Evolutionary conservation across 2,797 vertebrate genomes (phyloP).

Genomic region (Thunnus albacares): DNA sequence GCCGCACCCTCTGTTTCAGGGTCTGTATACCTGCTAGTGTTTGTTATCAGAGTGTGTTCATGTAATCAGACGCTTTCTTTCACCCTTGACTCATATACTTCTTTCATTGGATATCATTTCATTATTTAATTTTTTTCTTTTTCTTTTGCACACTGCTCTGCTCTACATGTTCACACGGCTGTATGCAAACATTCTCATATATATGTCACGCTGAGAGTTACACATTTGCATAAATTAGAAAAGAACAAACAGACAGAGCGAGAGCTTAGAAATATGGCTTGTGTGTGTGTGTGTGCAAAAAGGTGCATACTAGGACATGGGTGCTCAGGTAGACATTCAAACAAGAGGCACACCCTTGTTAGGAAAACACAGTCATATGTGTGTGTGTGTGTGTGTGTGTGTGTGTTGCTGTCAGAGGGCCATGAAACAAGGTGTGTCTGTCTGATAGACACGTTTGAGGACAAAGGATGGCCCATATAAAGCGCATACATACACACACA

Average conservation of each 20-base stretch:
- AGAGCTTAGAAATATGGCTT: slow-evolving; percentile 15
- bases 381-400: slow-evolving; percentile 15
- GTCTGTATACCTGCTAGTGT: slow-evolving; percentile 69
- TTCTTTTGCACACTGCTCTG: background rate
- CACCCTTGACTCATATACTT: background rate
- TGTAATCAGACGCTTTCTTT: slow-evolving; percentile 38
- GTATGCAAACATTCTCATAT: slow-evolving; percentile 41
- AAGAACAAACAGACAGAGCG: background rate
- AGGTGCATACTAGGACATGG: slow-evolving; percentile 3
- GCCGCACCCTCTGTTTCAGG: slow-evolving; percentile 69
- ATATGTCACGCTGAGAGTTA: slow-evolving; percentile 21
- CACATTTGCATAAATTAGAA: slow-evolving; percentile 41
- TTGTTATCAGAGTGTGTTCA: slow-evolving; percentile 48
- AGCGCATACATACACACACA: background rate
- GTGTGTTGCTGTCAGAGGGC: slow-evolving; percentile 53
- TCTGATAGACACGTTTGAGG: slow-evolving; percentile 54
- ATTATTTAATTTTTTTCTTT: background rate
- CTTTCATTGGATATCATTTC: background rate
- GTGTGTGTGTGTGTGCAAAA: slow-evolving; percentile 1
- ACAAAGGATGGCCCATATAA: slow-evolving; percentile 62
- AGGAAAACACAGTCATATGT: slow-evolving; percentile 50
- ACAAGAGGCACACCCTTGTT: slow-evolving; percentile 66
- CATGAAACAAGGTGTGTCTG: slow-evolving; percentile 76
- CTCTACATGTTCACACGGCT: slow-evolving; percentile 1
- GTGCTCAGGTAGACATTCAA: slow-evolving; percentile 33